Conservation (phyloP, 2,888 invertebrate species). For the Parnassius glacialis region DNA sequence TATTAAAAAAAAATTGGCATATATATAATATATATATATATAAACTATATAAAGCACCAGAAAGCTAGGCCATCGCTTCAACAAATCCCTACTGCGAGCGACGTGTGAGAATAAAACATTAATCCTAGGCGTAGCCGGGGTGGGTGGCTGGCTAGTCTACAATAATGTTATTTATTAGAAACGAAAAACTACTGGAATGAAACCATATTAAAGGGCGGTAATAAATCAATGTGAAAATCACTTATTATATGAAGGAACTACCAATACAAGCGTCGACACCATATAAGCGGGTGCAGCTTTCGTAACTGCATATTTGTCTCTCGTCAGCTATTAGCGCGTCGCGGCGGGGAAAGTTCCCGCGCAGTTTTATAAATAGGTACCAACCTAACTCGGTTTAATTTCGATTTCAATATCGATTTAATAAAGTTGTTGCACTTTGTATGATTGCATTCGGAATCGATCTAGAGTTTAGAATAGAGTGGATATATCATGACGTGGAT, state of each 20-base stretch:
- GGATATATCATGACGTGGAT: background rate
- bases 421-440: slow-evolving; percentile 8
- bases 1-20: too few species aligned
- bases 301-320: slow-evolving; percentile 61
- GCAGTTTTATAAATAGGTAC: slow-evolving; percentile 57
- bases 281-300: slow-evolving; percentile 70
- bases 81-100: background rate
- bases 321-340: slow-evolving; percentile 52
- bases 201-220: slow-evolving; percentile 2
- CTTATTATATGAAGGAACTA: slow-evolving; percentile 36
- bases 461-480: background rate
- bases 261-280: slow-evolving; percentile 51
- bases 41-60: too few species aligned
- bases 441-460: slow-evolving; percentile 11
- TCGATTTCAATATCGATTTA: slow-evolving; percentile 41
- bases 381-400: slow-evolving; percentile 35
- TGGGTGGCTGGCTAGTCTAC: background rate
- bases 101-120: background rate
- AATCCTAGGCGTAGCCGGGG: background rate
- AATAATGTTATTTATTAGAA: background rate
- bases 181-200: background rate
- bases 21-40: too few species aligned
- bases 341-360: slow-evolving; percentile 70
- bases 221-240: slow-evolving; percentile 21
- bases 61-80: too few species aligned